Conservation (phyloP, 1,140 invertebrate species). For the Nautilus pompilius region DNA sequence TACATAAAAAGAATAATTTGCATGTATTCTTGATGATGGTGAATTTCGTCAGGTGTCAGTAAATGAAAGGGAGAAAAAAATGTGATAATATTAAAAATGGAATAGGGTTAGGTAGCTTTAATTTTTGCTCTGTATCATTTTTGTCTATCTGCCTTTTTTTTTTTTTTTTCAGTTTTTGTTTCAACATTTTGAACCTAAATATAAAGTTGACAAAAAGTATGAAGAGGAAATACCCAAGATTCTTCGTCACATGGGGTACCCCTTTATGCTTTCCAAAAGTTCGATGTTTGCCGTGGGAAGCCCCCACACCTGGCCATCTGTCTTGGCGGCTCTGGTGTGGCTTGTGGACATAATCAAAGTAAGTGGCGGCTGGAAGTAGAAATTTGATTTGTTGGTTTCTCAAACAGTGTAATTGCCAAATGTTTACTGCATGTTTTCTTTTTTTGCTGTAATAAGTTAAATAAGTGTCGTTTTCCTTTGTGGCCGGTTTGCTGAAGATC, state of each 20-base stretch:
- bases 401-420: neutral
- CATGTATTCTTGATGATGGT: too few species aligned
- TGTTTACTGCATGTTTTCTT: neutral
- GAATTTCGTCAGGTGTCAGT: neutral
- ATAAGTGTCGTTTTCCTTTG: too few species aligned
- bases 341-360: constrained; percentile 44
- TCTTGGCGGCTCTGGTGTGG: constrained; percentile 43
- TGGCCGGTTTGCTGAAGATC: too few species aligned
- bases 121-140: neutral
- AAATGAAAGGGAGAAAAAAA: neutral
- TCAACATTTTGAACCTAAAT: constrained; percentile 28
- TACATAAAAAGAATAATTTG: too few species aligned
- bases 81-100: neutral
- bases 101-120: neutral
- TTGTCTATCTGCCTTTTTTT: neutral
- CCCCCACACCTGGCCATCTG: constrained; percentile 47
- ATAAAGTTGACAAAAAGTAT: constrained; percentile 31
- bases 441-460: neutral
- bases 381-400: too few species aligned
- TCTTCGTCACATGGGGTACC: constrained; percentile 44
- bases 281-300: constrained; percentile 43
- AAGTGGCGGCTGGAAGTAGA: too few species aligned
- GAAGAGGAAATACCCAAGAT: constrained; percentile 47
- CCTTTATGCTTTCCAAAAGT: constrained; percentile 42
- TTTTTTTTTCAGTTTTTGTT: constrained; percentile 41